phyloP scores from a whole-genome alignment of 1,140 invertebrate species.

The Sminthurinus signatus region DNA sequence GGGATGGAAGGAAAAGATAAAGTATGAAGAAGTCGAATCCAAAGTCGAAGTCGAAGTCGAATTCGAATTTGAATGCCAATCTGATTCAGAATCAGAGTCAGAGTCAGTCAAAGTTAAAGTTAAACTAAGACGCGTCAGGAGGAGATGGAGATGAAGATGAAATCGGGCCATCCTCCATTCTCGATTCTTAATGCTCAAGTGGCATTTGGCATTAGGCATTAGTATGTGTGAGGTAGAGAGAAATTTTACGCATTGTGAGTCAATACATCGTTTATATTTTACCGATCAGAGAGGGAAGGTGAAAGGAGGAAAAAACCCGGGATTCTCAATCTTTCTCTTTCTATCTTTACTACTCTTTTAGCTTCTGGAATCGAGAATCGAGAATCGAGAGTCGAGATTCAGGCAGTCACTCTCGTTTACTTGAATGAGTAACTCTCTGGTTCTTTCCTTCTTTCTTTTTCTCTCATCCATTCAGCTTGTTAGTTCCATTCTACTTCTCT shows the following conservation, averaged over 20 bases:
- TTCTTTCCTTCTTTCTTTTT: background rate
- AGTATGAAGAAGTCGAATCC: no score
- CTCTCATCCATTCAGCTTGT: no score
- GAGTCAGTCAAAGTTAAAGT: no score
- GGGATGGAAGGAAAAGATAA: background rate
- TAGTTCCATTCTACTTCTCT: no score
- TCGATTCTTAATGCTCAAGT: slow-evolving; percentile 17
- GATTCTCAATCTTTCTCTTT: slow-evolving; percentile 2
- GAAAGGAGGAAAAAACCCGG: background rate
- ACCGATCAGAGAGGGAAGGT: slow-evolving; percentile 1
- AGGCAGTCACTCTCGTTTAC: background rate
- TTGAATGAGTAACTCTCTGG: background rate
- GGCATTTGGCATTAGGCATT: no score
- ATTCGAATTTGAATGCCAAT: no score
- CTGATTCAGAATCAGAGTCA: no score
- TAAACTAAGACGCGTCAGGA: no score
- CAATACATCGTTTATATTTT: slow-evolving; percentile 33
- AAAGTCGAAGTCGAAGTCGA: no score
- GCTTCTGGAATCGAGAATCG: no score
- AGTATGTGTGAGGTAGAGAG: slow-evolving; percentile 22
- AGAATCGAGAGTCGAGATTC: background rate
- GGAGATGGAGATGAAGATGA: no score
- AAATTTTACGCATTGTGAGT: slow-evolving; percentile 27
- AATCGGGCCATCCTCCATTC: no score
- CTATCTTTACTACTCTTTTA: background rate